Evolutionary conservation across 2,888 invertebrate genomes (phyloP), one percentile per base, ranked within the genome.

Genomic region (Teleiodes luculella): DNA sequence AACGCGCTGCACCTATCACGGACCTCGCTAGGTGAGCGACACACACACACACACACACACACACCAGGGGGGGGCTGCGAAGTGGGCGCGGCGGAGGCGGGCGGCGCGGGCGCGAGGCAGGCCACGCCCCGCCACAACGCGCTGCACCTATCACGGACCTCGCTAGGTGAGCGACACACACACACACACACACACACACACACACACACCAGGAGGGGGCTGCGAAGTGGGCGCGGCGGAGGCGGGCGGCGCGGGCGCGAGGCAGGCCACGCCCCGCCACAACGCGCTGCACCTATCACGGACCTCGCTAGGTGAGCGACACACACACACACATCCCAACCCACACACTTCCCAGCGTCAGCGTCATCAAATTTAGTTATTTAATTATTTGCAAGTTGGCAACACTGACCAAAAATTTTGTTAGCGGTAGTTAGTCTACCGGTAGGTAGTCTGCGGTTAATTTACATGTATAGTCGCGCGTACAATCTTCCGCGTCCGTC

Each of bases 101-200:
- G 74, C 57, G 56, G 68, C 37, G 55, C 69, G 54, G 41, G 62
- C 47, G 45, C 57, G n/a, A n/a, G n/a, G 51, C 89, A 53, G 53
- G 66, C 70, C 86, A 83, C 91, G 45, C 90, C 91, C 0, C 77
- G 91, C 0, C 80, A 79, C 60, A 72, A 70, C 66, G 24, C 91
- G 62, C 91, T 93, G 37, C 92, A 93, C 49, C 81, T 92, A 11
- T 92, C 92, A 2, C 70, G 92, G 56, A 91, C 86, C 0, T 93
- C 94, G 2, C 83, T 94, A 14, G 94, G 94, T 78, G 80, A 89
- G 55, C 49, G n/a, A 36, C n/a, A n/a, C n/a, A n/a, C n/a, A n/a
- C n/a, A n/a, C n/a, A n/a, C n/a, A n/a, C n/a, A n/a, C n/a, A n/a
- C n/a, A n/a, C n/a, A n/a, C n/a, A n/a, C n/a, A n/a, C n/a, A n/a